Evolutionary conservation across 2,113 vertebrate species (phyloP), one percentile per base, ranked within the genome.

Genomic region (Eclectus roratus): DNA sequence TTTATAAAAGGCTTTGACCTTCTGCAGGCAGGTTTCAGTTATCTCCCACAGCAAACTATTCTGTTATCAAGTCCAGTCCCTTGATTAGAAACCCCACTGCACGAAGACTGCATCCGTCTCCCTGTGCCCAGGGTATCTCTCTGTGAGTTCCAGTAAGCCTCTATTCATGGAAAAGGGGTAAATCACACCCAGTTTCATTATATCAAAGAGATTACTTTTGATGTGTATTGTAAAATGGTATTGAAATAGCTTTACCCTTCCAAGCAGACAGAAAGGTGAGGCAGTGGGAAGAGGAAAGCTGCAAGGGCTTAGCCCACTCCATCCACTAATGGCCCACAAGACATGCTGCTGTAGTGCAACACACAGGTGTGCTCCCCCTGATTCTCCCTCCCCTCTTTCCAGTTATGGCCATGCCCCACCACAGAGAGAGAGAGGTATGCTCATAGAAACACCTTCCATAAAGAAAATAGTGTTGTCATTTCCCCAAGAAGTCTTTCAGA

Each of bases 11-110:
- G 11, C 28, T 91, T 92, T 72, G 88, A 78, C 35, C 20, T 50
- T 66, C 60, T 80, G 70, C 31, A 86, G 72, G 66, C 74, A 88
- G 60, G 37, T 87, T 96, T 96, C 76, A 83, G 68, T 73, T 73
- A n/a, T 90, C 46, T 83, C 81, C 76, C 37, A 39, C 39, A 86
- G 76, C 56, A 79, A 88, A 88, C 52, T 53, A 60, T 63, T 65
- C 65, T 52, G 63, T 81, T 94, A 76, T 4, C 12, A 13, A 49
- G 76, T 74, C 73, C 63, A 83, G 60, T 18, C 14, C 50, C 43
- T 39, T 50, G 31, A 39, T 50, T 46, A 79, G 60, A 87, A 93
- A 55, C 24, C 7, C 11, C 25, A 31, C 39, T 74, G 60, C 21
- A 73, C 39, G 29, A 94, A 43, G 65, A 76, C 28, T 41, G 35